These are phyloP conservation scores for Cephus sareptanus DNA, from an alignment of 2,888 invertebrate genomes.

Conservation along the genomic window DNA sequence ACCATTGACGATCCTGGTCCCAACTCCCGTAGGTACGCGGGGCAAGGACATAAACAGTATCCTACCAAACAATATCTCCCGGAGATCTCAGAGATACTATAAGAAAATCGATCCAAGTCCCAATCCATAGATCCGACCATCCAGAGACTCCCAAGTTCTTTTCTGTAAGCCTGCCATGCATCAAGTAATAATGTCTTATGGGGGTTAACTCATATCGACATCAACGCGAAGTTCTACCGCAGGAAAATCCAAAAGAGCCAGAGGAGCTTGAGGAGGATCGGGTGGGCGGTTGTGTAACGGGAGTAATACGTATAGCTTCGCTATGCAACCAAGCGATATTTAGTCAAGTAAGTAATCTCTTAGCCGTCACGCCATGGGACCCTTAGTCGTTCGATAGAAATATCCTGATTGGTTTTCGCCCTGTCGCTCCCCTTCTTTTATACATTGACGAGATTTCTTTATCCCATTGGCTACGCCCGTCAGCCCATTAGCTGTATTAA, in stretches of 20 bases:
- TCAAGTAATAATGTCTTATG: no score
- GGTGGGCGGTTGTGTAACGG: background rate
- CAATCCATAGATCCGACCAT: background rate
- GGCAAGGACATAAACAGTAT: background rate
- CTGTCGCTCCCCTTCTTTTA: slow-evolving; percentile 31
- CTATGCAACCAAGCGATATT: slow-evolving; percentile 42
- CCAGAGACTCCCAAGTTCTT: background rate
- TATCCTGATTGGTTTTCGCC: slow-evolving; percentile 57
- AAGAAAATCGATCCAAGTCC: background rate
- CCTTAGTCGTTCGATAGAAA: slow-evolving; percentile 38
- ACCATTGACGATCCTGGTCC: background rate
- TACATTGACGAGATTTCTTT: slow-evolving; percentile 14
- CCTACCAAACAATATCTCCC: background rate
- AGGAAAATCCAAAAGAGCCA: background rate
- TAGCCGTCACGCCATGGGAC: slow-evolving; percentile 59
- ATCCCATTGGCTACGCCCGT: slow-evolving; percentile 9
- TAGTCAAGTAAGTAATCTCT: slow-evolving; percentile 61
- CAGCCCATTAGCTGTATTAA: slow-evolving; percentile 14
- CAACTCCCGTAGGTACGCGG: background rate
- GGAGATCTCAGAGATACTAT: background rate
- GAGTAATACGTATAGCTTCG: slow-evolving; percentile 10
- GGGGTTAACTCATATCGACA: no score
- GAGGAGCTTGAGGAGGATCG: background rate
- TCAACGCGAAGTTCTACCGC: no score
- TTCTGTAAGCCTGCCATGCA: background rate